Percentiles rank a stretch among this genome's conserved stretches.
phyloP scores from a whole-genome alignment of 2,113 vertebrate genomes.

The Crotalus horridus region DNA sequence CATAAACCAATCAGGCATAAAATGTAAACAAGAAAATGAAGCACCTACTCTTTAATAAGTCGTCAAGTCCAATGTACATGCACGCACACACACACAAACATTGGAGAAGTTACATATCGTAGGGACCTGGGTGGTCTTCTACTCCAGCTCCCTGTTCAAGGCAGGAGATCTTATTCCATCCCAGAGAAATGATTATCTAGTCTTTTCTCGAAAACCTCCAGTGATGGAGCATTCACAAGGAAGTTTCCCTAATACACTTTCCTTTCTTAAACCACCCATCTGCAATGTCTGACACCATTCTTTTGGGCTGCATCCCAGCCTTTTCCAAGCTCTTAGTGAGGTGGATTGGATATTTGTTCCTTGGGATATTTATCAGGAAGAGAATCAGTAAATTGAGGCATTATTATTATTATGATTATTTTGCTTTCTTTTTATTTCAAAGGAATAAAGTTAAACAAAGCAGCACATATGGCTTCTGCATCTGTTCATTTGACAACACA shows the following conservation, averaged over 20 bases:
- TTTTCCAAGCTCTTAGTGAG: neutral
- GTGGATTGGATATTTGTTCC: neutral
- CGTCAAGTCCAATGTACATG: neutral
- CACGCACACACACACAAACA: neutral
- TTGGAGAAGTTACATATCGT: neutral
- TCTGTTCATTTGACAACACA: neutral
- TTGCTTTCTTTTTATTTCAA: neutral
- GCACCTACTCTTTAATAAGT: neutral
- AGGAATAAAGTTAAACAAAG: neutral
- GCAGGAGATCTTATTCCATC: neutral
- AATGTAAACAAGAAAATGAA: neutral
- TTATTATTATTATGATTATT: neutral
- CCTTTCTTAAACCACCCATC: neutral
- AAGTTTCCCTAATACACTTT: neutral
- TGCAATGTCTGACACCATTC: too few relatives aligned
- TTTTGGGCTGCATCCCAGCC: neutral
- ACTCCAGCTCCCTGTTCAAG: too few relatives aligned
- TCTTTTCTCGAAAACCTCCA: neutral
- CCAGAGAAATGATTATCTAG: neutral
- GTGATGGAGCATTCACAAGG: neutral
- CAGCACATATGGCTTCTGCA: neutral
- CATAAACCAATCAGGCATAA: neutral
- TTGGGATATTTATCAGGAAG: neutral
- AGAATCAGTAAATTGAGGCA: neutral
- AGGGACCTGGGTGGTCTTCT: too few relatives aligned